phyloP scores from a whole-genome alignment of 2,888 invertebrate species.

The Gasteruption jaculator region DNA sequence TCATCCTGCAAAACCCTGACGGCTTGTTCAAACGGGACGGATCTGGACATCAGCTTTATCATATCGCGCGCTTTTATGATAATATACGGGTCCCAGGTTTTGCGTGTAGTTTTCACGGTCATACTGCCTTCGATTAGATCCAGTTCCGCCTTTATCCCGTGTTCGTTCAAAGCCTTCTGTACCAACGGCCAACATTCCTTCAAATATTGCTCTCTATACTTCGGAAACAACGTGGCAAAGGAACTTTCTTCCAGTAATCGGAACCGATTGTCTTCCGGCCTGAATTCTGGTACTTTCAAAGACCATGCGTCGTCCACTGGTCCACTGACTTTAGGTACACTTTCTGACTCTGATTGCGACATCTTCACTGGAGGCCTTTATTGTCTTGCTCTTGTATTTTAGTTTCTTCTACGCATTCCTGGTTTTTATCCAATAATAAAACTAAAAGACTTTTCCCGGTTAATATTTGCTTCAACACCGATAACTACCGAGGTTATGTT shows the following conservation, averaged over 20 bases:
- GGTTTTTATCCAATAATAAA: too few relatives aligned
- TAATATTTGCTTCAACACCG: too few relatives aligned
- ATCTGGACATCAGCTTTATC: conserved; percentile 89
- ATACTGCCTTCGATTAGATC: conserved; percentile 93
- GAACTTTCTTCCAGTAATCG: conserved; percentile 89
- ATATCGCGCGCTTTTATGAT: conserved; percentile 95
- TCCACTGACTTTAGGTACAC: conserved; percentile 44
- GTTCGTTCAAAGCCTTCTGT: conserved; percentile 75
- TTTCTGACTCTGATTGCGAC: conserved; percentile 46
- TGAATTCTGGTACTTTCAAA: conserved; percentile 82
- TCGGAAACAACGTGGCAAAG: conserved; percentile 95
- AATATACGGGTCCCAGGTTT: conserved; percentile 98
- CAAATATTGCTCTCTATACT: conserved; percentile 94
- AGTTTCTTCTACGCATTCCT: too few relatives aligned
- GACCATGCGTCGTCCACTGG: conserved; percentile 83
- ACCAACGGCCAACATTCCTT: conserved; percentile 94
- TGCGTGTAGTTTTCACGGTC: conserved; percentile 88
- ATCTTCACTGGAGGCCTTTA: conserved; percentile 24
- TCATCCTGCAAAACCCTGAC: conserved; percentile 83
- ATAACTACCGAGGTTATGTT: too few relatives aligned
- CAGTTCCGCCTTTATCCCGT: conserved; percentile 79
- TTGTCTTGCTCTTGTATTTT: not conserved
- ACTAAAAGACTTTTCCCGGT: too few relatives aligned
- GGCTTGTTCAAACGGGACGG: conserved; percentile 96
- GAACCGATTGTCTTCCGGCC: conserved; percentile 82